phyloP scores from a whole-genome alignment of 1,140 invertebrate species.

The Drosophila subpulchrella region DNA sequence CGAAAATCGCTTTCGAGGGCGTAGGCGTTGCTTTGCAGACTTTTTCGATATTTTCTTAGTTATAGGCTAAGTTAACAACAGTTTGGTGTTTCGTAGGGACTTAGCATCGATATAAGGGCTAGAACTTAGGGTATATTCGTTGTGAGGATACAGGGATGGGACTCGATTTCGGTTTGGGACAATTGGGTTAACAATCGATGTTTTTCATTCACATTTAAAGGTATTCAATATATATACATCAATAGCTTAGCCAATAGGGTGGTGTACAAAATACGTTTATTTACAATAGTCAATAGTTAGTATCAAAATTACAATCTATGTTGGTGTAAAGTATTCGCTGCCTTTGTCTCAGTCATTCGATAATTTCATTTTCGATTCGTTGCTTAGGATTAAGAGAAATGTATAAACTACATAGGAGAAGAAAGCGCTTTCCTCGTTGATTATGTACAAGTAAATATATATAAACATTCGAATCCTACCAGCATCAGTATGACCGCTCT shows the following conservation, averaged over 20 bases:
- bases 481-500: background rate
- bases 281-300: conserved; percentile 45
- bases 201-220: conserved; percentile 1
- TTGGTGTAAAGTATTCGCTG: conserved; percentile 63
- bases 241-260: conserved; percentile 10
- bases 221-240: conserved; percentile 16
- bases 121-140: conserved; percentile 40
- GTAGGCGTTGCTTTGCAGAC: conserved; percentile 6
- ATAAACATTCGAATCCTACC: conserved; percentile 18
- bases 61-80: conserved; percentile 4
- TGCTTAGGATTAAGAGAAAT: conserved; percentile 27
- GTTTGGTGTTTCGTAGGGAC: background rate
- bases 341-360: conserved; percentile 70
- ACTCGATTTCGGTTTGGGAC: background rate
- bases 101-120: background rate
- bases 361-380: conserved; percentile 72
- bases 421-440: conserved; percentile 28
- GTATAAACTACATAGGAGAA: conserved; percentile 6
- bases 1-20: conserved; percentile 18
- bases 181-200: conserved; percentile 1
- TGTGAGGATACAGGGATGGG: conserved; percentile 32
- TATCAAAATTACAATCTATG: conserved; percentile 37
- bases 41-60: conserved; percentile 10
- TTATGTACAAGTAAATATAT: conserved; percentile 54
- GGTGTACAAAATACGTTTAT: conserved; percentile 36